Conservation (phyloP, 92 coral and sea anemone genomes). For the Epizoanthus stellaris region DNA sequence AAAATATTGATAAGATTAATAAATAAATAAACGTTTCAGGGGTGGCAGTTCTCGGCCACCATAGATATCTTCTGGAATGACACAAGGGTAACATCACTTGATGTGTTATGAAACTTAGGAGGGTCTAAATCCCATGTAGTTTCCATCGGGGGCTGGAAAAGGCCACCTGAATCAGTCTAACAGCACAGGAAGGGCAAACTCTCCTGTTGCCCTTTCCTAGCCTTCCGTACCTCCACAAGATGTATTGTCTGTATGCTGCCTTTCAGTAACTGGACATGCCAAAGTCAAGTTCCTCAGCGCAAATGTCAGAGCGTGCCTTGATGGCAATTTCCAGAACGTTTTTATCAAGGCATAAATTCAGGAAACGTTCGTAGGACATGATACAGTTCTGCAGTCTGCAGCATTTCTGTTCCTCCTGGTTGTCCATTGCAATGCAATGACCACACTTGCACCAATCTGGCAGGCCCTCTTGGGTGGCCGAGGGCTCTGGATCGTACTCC, state of each 20-base stretch:
- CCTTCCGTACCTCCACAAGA: conserved; percentile 46
- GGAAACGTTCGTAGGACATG: conserved; percentile 16
- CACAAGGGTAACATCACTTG: too few species aligned
- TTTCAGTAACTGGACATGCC: conserved; percentile 36
- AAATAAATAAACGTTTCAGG: too few species aligned
- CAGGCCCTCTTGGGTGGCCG: too few species aligned
- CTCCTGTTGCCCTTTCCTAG: conserved; percentile 56
- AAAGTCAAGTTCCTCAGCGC: conserved; percentile 46
- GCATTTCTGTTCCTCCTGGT: background rate
- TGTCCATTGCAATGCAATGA: background rate
- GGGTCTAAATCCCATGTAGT: conserved; percentile 50
- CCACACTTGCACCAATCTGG: conserved; percentile 7
- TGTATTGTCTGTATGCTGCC: conserved; percentile 36
- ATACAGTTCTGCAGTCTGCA: background rate
- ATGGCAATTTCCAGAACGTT: conserved; percentile 42
- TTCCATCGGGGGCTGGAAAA: conserved; percentile 44
- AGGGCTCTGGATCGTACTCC: too few species aligned
- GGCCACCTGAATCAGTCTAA: conserved; percentile 19
- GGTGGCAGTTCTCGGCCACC: too few species aligned
- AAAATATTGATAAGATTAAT: too few species aligned
- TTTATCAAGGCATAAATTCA: conserved; percentile 37
- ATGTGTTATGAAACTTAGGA: background rate
- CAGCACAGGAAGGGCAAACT: conserved; percentile 49
- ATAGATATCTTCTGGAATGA: too few species aligned
- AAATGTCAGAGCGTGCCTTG: conserved; percentile 29